Conservation (phyloP, 2,113 vertebrate genomes). For the Apus apus region DNA sequence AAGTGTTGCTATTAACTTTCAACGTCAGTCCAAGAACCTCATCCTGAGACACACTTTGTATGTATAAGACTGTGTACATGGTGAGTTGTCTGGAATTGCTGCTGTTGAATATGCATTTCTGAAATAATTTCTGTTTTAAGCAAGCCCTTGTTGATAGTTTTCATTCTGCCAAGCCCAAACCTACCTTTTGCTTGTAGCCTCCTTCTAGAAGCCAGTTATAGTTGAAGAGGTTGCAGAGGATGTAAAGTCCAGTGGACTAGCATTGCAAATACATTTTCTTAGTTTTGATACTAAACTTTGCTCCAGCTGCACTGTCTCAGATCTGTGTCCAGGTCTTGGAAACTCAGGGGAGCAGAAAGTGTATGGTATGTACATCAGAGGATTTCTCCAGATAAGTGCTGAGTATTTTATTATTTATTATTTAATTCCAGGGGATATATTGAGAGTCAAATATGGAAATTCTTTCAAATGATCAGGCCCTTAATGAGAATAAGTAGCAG, state of each 20-base stretch:
- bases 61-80: background rate
- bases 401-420: background rate
- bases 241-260: background rate
- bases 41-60: background rate
- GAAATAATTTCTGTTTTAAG: background rate
- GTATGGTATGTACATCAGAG: fast-evolving
- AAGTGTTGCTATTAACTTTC: background rate
- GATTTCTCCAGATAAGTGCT: background rate
- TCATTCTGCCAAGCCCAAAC: background rate
- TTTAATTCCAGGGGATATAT: background rate
- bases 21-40: background rate
- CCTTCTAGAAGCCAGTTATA: background rate
- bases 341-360: background rate
- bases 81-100: background rate
- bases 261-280: background rate
- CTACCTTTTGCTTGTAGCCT: background rate
- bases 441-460: background rate
- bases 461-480: background rate
- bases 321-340: background rate
- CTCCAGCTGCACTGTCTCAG: background rate
- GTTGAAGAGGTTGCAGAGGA: background rate
- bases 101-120: background rate
- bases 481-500: background rate
- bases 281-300: background rate
- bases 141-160: background rate